Conservation (phyloP, 64 coral and sea anemone species). For the Montipora foliosa region DNA sequence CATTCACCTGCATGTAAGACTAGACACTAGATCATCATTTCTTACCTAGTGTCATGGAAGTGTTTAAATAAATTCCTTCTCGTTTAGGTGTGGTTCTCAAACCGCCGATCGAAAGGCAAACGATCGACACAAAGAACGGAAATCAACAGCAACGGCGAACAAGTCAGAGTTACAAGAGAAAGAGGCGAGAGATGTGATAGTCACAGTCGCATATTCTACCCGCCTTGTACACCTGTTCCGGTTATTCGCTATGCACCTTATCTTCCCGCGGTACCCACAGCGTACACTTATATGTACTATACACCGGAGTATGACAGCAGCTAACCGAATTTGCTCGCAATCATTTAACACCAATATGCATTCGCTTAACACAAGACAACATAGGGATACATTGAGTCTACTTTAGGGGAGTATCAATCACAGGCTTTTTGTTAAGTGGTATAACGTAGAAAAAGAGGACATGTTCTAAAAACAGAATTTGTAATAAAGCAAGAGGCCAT, state of each 20-base stretch:
- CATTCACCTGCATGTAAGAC: too few relatives aligned
- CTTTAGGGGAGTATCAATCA: background rate
- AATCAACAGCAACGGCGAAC: slow-evolving; percentile 1
- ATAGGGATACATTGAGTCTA: background rate
- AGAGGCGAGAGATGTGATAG: background rate
- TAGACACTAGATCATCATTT: background rate
- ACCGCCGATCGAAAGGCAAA: slow-evolving; percentile 77
- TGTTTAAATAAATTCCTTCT: background rate
- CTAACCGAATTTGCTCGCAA: background rate
- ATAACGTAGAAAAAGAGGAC: too few relatives aligned
- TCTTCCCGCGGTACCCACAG: background rate
- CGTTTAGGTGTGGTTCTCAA: slow-evolving; percentile 75
- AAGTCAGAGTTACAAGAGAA: background rate
- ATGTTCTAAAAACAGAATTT: background rate
- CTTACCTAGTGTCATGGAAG: background rate
- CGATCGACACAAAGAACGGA: slow-evolving; percentile 28
- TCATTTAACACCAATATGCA: background rate
- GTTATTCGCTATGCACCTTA: slow-evolving; percentile 41
- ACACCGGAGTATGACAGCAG: slow-evolving; percentile 37
- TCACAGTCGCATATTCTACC: slow-evolving; percentile 39
- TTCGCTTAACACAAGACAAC: background rate
- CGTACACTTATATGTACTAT: slow-evolving; percentile 31
- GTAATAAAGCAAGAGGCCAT: background rate
- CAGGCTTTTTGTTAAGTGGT: too few relatives aligned
- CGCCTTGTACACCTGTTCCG: slow-evolving; percentile 28